Percentiles rank a stretch among this genome's conserved stretches.
phyloP scores from a whole-genome alignment of 2,888 invertebrate species.

The Agrenia bidenticulata region DNA sequence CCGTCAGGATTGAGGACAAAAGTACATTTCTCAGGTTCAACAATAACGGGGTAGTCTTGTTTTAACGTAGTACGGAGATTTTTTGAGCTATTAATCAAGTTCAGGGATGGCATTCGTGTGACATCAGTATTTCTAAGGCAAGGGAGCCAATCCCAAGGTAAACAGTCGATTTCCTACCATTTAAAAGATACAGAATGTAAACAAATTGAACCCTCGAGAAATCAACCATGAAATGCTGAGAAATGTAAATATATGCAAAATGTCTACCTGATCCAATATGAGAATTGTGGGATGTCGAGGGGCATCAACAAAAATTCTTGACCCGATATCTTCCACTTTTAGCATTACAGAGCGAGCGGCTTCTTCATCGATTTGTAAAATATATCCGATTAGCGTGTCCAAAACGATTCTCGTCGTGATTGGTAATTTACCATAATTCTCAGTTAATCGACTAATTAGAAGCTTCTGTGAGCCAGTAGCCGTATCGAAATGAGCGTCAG shows the following conservation, averaged over 20 bases:
- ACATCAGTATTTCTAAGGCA: constrained; percentile 68
- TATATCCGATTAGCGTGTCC: constrained; percentile 27
- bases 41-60: constrained; percentile 25
- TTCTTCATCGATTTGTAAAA: constrained; percentile 27
- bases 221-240: neutral
- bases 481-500: constrained; percentile 25
- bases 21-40: constrained; percentile 54
- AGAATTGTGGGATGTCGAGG: constrained; percentile 46
- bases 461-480: constrained; percentile 29
- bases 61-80: constrained; percentile 26
- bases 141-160: constrained; percentile 78
- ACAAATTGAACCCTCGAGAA: neutral
- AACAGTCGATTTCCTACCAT: constrained; percentile 68
- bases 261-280: constrained; percentile 42
- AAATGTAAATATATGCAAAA: neutral
- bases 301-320: constrained; percentile 20
- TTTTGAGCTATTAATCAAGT: constrained; percentile 55
- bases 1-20: constrained; percentile 73
- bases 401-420: constrained; percentile 10
- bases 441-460: constrained; percentile 45
- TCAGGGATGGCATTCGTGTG: constrained; percentile 69
- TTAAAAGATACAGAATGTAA: no score
- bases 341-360: constrained; percentile 18
- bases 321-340: constrained; percentile 29
- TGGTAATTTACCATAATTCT: constrained; percentile 41